Evolutionary conservation across 2,888 invertebrate species (phyloP).

Genomic region (Meloe dianella): DNA sequence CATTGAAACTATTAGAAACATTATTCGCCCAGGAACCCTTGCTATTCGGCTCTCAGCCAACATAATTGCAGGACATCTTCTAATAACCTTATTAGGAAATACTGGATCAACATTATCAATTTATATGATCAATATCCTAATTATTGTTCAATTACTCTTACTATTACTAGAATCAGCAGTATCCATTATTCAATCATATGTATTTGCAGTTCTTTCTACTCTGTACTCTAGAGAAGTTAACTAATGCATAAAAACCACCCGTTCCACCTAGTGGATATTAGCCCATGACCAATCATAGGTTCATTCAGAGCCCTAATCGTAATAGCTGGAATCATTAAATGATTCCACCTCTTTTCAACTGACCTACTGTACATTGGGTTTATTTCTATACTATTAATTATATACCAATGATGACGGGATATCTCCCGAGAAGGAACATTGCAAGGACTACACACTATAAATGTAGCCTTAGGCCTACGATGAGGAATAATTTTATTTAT

Average conservation of each 20-base stretch:
- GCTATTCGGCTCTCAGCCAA: slow-evolving; percentile 61
- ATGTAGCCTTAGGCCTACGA: slow-evolving; percentile 66
- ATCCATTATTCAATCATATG: slow-evolving; percentile 71
- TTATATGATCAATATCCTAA: slow-evolving; percentile 43
- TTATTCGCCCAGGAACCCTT: slow-evolving; percentile 73
- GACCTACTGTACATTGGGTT: slow-evolving; percentile 64
- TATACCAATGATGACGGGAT: slow-evolving; percentile 76
- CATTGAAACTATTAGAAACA: slow-evolving; percentile 77
- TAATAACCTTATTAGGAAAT: slow-evolving; percentile 64
- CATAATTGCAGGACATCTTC: slow-evolving; percentile 74
- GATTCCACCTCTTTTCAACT: slow-evolving; percentile 66
- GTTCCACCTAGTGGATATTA: slow-evolving; percentile 70
- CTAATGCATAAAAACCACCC: slow-evolving; percentile 68
- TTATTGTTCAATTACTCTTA: slow-evolving; percentile 41
- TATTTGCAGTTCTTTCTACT: slow-evolving; percentile 69
- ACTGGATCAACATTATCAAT: slow-evolving; percentile 49
- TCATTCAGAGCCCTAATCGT: slow-evolving; percentile 66
- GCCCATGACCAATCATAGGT: slow-evolving; percentile 69
- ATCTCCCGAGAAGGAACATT: slow-evolving; percentile 70
- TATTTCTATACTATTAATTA: slow-evolving; percentile 60
- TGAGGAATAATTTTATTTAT: slow-evolving; percentile 78
- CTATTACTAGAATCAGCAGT: slow-evolving; percentile 67
- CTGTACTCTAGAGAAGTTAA: slow-evolving; percentile 72
- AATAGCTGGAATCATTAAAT: slow-evolving; percentile 66
- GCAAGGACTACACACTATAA: slow-evolving; percentile 69